Base-by-base conservation (phyloP, 2,797 vertebrate species). In the Adrianichthys oophorus region DNA sequence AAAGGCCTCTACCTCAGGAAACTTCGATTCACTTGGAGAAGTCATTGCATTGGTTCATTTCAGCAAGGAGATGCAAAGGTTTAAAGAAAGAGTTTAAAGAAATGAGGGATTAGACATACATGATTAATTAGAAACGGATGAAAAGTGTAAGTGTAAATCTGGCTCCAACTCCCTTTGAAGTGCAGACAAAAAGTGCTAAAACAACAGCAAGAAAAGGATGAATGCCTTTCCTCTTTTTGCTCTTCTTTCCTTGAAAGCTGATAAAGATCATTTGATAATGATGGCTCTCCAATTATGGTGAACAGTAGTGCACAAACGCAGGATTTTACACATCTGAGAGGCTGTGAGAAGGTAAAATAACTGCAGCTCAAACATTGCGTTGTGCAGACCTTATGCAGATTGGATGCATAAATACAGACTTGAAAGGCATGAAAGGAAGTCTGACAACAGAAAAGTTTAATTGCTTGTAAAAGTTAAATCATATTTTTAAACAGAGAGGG, bases 401-500 rank as follows among this genome's bases (percentile, higher is more conserved):
- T 81, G 84, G 71, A 82, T 87, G 89, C 85, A 81, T 80, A 89
- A 87, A 90, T 89, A 87, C 79, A 64, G 70, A 90, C 78, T 85
- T 90, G 84, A 90, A 90, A 89, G 80, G 70, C 80, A 79, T 63
- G 54, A 85, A 81, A 84, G 74, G 85, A 83, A 88, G 82, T 56
- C 76, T 60, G 70, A 87, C 85, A 90, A 90, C 76, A 83, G 81
- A 86, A 90, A 87, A 84, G 75, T 90, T 91, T 91, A 92, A 92
- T 92, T 92, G 89, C 88, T 91, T 90, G 92, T 92, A 91, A 92
- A 93, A 92, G 92, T 89, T 88, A 66, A 73, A 89, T 89, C 81
- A 83, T 78, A 90, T 85, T 89, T 85, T 79, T 79, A 85, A 83
- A 85, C 76, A 59, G 72, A 78, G 74, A 83, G 61, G 56, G 76